Percentiles rank a stretch among this genome's conserved stretches.
Conservation (phyloP, 2,888 invertebrate species). For the Meiosimyza platycephala region DNA sequence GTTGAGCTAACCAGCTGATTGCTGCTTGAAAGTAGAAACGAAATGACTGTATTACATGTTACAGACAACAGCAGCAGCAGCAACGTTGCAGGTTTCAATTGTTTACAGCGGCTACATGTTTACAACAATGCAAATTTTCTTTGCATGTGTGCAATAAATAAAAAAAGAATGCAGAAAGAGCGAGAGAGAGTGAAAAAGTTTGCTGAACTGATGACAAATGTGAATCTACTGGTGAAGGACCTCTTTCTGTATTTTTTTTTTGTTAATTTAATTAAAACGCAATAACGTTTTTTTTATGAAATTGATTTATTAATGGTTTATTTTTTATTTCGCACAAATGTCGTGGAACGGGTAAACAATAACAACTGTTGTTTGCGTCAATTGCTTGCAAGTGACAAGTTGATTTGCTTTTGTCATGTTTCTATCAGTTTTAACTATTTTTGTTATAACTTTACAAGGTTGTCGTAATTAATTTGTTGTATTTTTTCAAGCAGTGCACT, state of each 20-base stretch:
- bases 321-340: not conserved
- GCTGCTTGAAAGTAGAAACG: not conserved
- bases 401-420: too few species aligned
- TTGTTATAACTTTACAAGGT: too few species aligned
- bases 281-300: not conserved
- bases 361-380: not conserved
- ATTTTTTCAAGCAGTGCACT: too few species aligned
- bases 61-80: not conserved
- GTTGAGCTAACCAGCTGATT: conserved; percentile 8
- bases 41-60: not conserved
- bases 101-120: not conserved
- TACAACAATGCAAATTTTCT: too few species aligned
- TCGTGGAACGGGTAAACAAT: too few species aligned
- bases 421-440: too few species aligned
- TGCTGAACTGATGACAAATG: conserved; percentile 22
- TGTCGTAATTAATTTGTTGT: too few species aligned
- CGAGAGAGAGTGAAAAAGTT: not conserved
- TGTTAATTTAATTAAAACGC: not conserved
- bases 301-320: too few species aligned
- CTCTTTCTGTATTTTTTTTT: not conserved
- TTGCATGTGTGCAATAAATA: too few species aligned
- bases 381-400: not conserved
- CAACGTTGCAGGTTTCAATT: not conserved
- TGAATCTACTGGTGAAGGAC: conserved; percentile 16
- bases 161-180: not conserved